Evolutionary conservation across 2,113 vertebrate species (phyloP).

Genomic region (Oxyruncus cristatus): DNA sequence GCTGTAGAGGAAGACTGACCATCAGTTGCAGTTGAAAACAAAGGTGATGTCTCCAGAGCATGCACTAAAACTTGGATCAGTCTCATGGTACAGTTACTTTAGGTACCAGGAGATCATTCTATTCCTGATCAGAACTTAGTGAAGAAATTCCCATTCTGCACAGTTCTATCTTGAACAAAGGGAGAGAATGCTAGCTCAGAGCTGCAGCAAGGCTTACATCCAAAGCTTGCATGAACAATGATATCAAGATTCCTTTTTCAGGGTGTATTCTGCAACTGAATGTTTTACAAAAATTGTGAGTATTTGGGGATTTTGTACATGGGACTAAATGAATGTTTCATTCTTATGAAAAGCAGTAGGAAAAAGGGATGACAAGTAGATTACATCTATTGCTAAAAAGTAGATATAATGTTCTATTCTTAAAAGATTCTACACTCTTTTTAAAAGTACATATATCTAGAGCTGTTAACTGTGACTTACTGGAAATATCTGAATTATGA

Average conservation of each 20-base stretch:
- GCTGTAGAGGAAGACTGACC: not conserved
- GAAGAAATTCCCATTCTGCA: not conserved
- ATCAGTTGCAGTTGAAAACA: not conserved
- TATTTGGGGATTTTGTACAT: not conserved
- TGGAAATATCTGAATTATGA: not conserved
- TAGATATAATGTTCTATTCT: not conserved
- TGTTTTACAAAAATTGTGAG: not conserved
- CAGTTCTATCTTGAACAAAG: not conserved
- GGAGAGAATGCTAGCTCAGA: not conserved
- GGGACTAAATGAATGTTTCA: not conserved
- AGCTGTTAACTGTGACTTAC: not conserved
- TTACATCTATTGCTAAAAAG: not conserved
- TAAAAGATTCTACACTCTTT: not conserved
- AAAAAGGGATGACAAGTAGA: not conserved
- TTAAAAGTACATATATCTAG: not conserved
- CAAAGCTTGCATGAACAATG: fast-evolving
- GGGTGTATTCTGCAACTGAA: not conserved
- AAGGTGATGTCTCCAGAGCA: not conserved
- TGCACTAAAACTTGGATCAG: not conserved
- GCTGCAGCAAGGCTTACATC: not conserved
- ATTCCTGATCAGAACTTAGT: not conserved
- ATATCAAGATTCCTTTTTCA: not conserved
- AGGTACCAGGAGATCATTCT: not conserved
- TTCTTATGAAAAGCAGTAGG: not conserved
- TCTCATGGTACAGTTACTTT: not conserved